These are phyloP conservation scores for Camptogramma bilineatum DNA, from an alignment of 2,888 invertebrate species.

Conservation along the genomic window DNA sequence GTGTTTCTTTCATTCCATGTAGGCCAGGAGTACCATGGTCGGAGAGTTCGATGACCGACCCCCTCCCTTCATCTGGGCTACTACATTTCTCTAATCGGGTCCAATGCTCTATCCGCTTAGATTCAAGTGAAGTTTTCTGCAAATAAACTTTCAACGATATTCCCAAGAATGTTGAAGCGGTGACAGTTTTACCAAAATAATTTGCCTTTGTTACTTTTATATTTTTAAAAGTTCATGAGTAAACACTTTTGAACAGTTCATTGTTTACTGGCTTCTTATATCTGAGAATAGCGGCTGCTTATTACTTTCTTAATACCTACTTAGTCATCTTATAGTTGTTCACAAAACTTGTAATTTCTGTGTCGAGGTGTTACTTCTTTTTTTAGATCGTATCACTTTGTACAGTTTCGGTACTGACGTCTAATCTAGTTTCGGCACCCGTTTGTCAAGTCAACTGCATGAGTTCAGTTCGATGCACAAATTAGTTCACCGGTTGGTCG, in stretches of 20 bases:
- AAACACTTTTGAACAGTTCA: background rate
- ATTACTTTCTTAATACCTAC: background rate
- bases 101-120: constrained; percentile 62
- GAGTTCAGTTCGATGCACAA: constrained; percentile 33
- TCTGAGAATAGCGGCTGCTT: constrained; percentile 32
- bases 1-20: constrained; percentile 54
- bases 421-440: constrained; percentile 34
- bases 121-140: constrained; percentile 46
- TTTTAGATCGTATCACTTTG: constrained; percentile 13
- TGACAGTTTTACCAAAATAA: background rate
- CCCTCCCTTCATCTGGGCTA: constrained; percentile 60
- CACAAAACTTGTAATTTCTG: constrained; percentile 22
- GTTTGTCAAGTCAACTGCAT: constrained; percentile 27
- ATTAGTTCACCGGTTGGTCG: constrained; percentile 21
- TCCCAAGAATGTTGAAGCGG: background rate
- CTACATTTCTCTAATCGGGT: constrained; percentile 72
- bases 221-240: background rate
- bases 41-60: constrained; percentile 70
- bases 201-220: background rate
- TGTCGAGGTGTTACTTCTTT: constrained; percentile 10
- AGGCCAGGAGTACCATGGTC: constrained; percentile 82
- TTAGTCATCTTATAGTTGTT: background rate
- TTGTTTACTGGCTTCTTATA: constrained; percentile 32
- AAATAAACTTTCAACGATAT: background rate
- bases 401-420: constrained; percentile 17